Evolutionary conservation across 1,140 invertebrate genomes (phyloP).

Genomic region (Zaprionus ornatus): DNA sequence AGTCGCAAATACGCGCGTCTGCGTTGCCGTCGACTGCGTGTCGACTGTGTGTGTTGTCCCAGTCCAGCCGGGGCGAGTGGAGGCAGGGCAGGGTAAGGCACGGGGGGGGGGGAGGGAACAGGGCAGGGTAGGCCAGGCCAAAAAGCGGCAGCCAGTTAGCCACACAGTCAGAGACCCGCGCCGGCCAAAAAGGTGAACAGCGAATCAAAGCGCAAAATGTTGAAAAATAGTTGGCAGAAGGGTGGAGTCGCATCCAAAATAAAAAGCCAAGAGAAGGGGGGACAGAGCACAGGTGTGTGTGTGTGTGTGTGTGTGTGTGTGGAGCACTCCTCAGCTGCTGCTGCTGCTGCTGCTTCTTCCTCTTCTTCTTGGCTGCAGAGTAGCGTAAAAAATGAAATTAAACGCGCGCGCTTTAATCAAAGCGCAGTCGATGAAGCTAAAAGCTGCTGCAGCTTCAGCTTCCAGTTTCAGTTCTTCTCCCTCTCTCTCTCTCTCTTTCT

Average conservation of each 20-base stretch:
- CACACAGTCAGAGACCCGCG: no score
- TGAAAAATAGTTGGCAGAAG: constrained; percentile 52
- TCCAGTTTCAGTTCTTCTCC: constrained; percentile 44
- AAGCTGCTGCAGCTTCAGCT: constrained; percentile 23
- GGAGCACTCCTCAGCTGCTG: constrained; percentile 11
- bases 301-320: constrained; percentile 10
- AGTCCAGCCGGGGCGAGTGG: no score
- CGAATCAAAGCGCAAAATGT: constrained; percentile 57
- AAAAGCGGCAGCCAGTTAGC: constrained; percentile 28
- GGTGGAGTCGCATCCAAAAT: constrained; percentile 37
- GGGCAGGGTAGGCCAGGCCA: neutral
- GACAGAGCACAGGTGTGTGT: neutral
- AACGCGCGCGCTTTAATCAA: constrained; percentile 81
- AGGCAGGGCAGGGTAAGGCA: no score
- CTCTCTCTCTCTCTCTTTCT: constrained; percentile 9
- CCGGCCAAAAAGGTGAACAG: constrained; percentile 44
- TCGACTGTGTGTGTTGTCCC: constrained; percentile 1
- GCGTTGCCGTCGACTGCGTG: neutral
- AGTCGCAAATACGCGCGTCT: constrained; percentile 22
- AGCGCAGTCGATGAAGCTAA: constrained; percentile 44
- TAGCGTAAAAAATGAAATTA: constrained; percentile 82
- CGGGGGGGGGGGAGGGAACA: no score
- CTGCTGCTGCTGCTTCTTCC: neutral
- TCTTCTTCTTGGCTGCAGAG: constrained; percentile 40
- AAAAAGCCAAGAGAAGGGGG: neutral